Conservation (phyloP, 1,140 invertebrate genomes). For the Cherax quadricarinatus region DNA sequence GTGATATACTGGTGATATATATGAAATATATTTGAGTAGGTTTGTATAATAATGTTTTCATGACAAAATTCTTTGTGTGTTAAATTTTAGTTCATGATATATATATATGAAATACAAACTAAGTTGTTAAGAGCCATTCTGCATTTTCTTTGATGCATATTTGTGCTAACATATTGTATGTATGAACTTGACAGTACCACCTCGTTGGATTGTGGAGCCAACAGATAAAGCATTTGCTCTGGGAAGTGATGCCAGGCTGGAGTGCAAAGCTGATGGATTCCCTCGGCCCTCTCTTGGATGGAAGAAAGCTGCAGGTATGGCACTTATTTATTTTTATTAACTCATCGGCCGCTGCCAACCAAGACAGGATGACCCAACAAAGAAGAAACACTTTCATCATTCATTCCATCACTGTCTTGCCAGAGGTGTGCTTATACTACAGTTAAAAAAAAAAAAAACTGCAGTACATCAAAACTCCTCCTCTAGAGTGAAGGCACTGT, state of each 20-base stretch:
- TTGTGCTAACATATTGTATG: background rate
- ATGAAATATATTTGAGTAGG: background rate
- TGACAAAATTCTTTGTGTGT: background rate
- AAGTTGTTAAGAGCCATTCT: background rate
- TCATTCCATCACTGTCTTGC: too few relatives aligned
- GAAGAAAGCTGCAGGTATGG: constrained; percentile 94
- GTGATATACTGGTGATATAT: constrained; percentile 20
- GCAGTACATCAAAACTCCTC: too few relatives aligned
- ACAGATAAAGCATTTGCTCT: constrained; percentile 96
- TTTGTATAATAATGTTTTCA: background rate
- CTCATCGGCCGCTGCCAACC: too few relatives aligned
- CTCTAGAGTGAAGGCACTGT: too few relatives aligned
- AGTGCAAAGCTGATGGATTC: constrained; percentile 97
- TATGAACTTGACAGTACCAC: constrained; percentile 85
- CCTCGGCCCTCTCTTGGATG: constrained; percentile 94
- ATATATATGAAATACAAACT: background rate
- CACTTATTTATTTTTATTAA: background rate
- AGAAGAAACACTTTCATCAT: too few relatives aligned
- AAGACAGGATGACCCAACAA: too few relatives aligned
- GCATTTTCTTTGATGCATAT: background rate
- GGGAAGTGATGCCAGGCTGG: constrained; percentile 92
- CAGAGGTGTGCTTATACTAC: too few relatives aligned
- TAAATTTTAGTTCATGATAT: background rate
- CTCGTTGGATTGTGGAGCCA: constrained; percentile 96
- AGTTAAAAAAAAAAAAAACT: too few relatives aligned